phyloP scores from a whole-genome alignment of 1,140 invertebrate genomes.

The Pogonomyrmex californicus region DNA sequence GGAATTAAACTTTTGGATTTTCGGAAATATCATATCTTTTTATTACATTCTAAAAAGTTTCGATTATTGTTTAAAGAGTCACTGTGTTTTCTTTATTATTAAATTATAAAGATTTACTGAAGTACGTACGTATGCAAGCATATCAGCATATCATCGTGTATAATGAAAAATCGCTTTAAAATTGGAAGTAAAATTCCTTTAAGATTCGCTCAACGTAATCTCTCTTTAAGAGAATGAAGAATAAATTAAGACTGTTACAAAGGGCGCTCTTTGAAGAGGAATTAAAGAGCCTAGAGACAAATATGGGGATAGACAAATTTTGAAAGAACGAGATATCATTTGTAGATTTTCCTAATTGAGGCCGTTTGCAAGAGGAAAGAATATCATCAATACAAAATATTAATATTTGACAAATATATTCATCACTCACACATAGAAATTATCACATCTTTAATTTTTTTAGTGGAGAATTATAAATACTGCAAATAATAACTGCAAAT shows the following conservation, averaged over 20 bases:
- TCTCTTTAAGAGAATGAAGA: not conserved
- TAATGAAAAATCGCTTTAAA: constrained; percentile 39
- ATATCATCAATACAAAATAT: not conserved
- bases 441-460: no score
- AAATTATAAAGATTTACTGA: constrained; percentile 10
- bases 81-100: not conserved
- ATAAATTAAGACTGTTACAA: constrained; percentile 8
- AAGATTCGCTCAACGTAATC: constrained; percentile 6
- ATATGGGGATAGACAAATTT: not conserved
- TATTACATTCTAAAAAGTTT: not conserved
- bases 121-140: not conserved
- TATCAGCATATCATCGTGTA: not conserved
- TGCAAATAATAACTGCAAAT: no score
- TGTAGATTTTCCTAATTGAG: constrained; percentile 14
- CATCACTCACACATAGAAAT: no score
- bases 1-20: constrained; percentile 15
- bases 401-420: no score
- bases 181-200: constrained; percentile 35
- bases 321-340: not conserved
- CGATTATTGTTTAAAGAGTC: not conserved
- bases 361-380: not conserved
- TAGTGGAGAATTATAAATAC: no score
- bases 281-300: constrained; percentile 15
- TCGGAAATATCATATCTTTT: constrained; percentile 27
- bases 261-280: constrained; percentile 12